Evolutionary conservation across 2,113 vertebrate species (phyloP), one percentile per base, ranked within the genome.

Genomic region (Chaenogobius annularis): DNA sequence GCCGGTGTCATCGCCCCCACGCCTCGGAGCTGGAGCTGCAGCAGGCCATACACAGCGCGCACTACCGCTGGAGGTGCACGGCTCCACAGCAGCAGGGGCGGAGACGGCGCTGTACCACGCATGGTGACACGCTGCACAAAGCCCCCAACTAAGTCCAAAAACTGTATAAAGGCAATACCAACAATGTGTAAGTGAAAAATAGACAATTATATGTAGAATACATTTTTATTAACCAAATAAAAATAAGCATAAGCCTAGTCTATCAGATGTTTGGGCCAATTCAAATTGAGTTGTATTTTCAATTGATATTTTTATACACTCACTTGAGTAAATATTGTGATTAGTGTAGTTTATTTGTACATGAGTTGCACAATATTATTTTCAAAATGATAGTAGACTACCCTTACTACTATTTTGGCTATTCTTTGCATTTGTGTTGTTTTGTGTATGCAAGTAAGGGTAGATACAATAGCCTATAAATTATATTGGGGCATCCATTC

Each of bases 21-120:
- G 75, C 74, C 80, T 87, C 78, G 82, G 44, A 79, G 77, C 70
- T 84, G 80, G 1, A 80, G 85, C 86, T 73, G 84, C 80, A 77
- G 70, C 10, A 77, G 87, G 80, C 84, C 87, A 84, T 75, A 12
- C 14, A 78, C 83, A 58, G 75, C 59, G 72, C 63, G 74, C 73
- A 75, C 73, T 31, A 61, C 70, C 10, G 78, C 80, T 72, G 83
- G 69, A 82, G 75, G 75, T 81, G 88, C 58, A 0, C 63, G 47
- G 82, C 74, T 73, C 76, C 72, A 75, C 69, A 58, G 44, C 37
- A 40, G 81, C 90, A 90, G 84, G 82, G 90, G 88, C 90, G 90
- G 17, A 72, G 46, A 31, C 61, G 74, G 69, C 0, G 67, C 52
- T 78, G 72, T n/a, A 68, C 55, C 12, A 79, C 50, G 75, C 48